Evolutionary conservation across 2,113 vertebrate genomes (phyloP).

Genomic region (Herpailurus yagouaroundi): DNA sequence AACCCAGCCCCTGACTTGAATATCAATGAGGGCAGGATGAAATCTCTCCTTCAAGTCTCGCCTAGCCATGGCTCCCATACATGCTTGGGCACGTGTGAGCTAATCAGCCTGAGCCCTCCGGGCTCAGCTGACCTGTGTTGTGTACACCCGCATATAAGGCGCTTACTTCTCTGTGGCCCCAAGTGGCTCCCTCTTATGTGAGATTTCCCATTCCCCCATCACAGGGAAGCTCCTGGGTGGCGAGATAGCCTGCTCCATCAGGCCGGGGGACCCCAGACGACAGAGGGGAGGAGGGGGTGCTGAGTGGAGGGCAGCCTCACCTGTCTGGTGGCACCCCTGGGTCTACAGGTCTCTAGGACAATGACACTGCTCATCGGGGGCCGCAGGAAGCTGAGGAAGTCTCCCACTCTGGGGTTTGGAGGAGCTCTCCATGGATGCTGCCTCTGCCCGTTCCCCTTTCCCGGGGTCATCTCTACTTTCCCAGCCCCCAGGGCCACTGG

Average conservation of each 20-base stretch:
- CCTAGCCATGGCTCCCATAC: fast-evolving
- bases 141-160: not conserved
- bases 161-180: not conserved
- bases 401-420: not conserved
- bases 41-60: not conserved
- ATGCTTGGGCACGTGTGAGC: too few species aligned
- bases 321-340: fast-evolving
- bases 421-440: not conserved
- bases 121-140: not conserved
- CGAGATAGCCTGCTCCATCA: not conserved
- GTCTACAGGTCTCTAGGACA: not conserved
- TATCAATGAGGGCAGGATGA: not conserved
- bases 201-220: not conserved
- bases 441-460: not conserved
- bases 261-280: not conserved
- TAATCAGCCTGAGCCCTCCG: not conserved
- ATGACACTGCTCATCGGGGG: fast-evolving
- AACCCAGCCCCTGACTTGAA: not conserved
- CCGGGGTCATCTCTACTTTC: not conserved
- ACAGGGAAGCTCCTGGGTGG: not conserved
- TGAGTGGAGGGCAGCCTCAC: not conserved
- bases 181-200: not conserved
- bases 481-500: not conserved
- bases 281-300: not conserved
- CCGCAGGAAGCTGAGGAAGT: not conserved